Percentiles rank a stretch among this genome's conserved stretches.
These are phyloP conservation scores for Luperina nickerlii DNA, from an alignment of 2,888 invertebrate genomes.

Conservation along the genomic window DNA sequence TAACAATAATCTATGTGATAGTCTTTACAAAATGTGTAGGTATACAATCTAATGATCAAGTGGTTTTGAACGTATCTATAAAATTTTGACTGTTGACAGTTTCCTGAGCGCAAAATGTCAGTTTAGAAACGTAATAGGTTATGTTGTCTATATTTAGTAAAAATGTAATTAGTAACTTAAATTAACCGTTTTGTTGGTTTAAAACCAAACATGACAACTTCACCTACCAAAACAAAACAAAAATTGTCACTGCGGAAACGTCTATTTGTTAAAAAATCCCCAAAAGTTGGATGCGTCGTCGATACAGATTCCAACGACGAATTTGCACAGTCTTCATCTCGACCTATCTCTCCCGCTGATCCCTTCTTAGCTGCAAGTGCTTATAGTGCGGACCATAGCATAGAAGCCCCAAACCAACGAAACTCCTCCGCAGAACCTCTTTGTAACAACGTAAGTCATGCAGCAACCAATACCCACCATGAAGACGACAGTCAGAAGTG, in stretches of 20 bases:
- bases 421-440: constrained; percentile 74
- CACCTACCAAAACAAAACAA: constrained; percentile 87
- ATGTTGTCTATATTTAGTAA: constrained; percentile 85
- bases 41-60: neutral
- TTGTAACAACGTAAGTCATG: constrained; percentile 73
- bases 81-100: constrained; percentile 73
- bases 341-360: constrained; percentile 88
- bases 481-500: constrained; percentile 84
- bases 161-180: constrained; percentile 89
- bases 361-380: constrained; percentile 87
- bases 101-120: constrained; percentile 76
- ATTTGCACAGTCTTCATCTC: constrained; percentile 82
- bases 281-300: constrained; percentile 89
- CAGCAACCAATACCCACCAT: constrained; percentile 71
- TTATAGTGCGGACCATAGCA: constrained; percentile 75
- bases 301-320: constrained; percentile 88
- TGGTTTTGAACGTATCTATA: constrained; percentile 58
- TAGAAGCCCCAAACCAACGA: constrained; percentile 73
- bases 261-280: constrained; percentile 88
- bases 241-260: constrained; percentile 88
- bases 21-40: neutral
- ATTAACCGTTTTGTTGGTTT: constrained; percentile 80
- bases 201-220: constrained; percentile 87
- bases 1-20: neutral
- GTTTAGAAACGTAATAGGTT: constrained; percentile 80